Conservation (phyloP, 92 coral and sea anemone genomes). For the Heliopora coerulea region DNA sequence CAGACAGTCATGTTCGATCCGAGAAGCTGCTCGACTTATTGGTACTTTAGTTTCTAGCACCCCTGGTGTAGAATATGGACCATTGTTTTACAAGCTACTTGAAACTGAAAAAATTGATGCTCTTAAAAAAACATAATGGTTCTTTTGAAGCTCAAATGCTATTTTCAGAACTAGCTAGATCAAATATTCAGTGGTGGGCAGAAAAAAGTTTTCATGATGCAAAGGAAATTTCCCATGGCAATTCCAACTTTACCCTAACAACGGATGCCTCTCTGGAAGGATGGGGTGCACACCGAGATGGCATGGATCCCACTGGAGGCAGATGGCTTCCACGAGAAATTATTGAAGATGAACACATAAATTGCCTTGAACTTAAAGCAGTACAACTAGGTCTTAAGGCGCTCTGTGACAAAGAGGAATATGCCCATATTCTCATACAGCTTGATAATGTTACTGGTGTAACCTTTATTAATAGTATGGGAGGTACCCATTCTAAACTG, state of each 20-base stretch:
- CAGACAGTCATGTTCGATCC: conserved; percentile 1
- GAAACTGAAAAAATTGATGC: not conserved
- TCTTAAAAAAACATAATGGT: conserved; percentile 14
- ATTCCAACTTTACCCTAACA: conserved; percentile 38
- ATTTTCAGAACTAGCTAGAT: not conserved
- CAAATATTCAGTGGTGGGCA: conserved; percentile 41
- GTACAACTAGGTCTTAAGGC: conserved; percentile 52
- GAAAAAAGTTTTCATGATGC: conserved; percentile 43
- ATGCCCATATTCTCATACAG: conserved; percentile 48
- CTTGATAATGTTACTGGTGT: conserved; percentile 64
- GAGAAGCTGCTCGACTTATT: conserved; percentile 43
- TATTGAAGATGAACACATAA: conserved; percentile 54
- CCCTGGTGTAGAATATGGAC: conserved; percentile 32
- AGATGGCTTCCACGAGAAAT: conserved; percentile 61
- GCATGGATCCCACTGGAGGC: conserved; percentile 46
- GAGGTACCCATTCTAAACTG: conserved; percentile 52
- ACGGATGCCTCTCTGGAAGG: conserved; percentile 52
- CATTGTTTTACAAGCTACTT: not conserved
- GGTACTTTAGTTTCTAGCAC: conserved; percentile 34
- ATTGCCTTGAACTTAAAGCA: conserved; percentile 52
- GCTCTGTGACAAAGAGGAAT: conserved; percentile 35
- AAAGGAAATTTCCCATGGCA: conserved; percentile 54
- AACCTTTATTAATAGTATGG: conserved; percentile 62
- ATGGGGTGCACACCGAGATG: conserved; percentile 12
- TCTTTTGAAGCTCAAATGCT: conserved; percentile 19